These are phyloP conservation scores for Nineta flava DNA, from an alignment of 2,888 invertebrate genomes.

Conservation along the genomic window DNA sequence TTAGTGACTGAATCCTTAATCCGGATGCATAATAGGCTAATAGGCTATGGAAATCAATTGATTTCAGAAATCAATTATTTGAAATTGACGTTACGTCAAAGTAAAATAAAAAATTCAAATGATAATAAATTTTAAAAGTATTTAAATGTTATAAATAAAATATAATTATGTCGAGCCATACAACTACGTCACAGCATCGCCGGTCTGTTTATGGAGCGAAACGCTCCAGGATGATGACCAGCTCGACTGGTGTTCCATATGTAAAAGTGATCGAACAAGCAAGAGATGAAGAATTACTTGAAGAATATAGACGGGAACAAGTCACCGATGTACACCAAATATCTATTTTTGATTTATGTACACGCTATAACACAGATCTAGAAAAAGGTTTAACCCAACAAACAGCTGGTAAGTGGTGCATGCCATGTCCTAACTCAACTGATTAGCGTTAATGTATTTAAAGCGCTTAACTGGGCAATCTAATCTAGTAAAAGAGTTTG, in stretches of 20 bases:
- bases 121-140: too few species aligned
- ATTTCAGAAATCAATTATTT: too few species aligned
- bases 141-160: too few species aligned
- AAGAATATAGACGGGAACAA: conserved; percentile 98
- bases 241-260: conserved; percentile 7
- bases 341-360: conserved; percentile 90
- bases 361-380: conserved; percentile 91
- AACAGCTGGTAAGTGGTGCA: conserved; percentile 25
- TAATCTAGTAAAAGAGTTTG: too few species aligned
- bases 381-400: conserved; percentile 60
- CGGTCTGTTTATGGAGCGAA: too few species aligned
- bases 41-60: too few species aligned
- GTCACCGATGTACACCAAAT: conserved; percentile 98
- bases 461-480: conserved; percentile 3
- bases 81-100: too few species aligned
- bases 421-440: not conserved
- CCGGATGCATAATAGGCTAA: too few species aligned
- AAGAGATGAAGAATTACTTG: conserved; percentile 78
- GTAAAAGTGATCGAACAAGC: conserved; percentile 25
- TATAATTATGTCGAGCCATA: too few species aligned
- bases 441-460: not conserved
- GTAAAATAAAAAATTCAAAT: too few species aligned
- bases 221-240: not conserved
- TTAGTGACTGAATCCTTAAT: too few species aligned
- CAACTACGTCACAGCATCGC: too few species aligned